Evolutionary conservation across 2,797 vertebrate species (phyloP).

Genomic region (Nyctibius grandis): DNA sequence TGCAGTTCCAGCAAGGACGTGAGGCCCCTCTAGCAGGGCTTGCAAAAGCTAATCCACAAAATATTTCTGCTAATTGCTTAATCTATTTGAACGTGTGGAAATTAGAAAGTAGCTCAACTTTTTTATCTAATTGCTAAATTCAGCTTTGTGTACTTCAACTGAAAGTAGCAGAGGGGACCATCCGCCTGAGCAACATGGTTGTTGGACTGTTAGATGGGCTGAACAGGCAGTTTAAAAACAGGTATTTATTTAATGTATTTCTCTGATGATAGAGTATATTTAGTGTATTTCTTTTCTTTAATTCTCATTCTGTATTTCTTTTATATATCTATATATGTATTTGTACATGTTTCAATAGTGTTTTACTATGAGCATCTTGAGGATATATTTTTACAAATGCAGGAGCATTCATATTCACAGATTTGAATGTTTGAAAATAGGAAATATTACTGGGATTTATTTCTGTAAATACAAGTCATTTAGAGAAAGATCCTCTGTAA

Average conservation of each 20-base stretch:
- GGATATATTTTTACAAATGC: not conserved
- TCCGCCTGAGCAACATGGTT: fast-evolving
- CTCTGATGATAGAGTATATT: not conserved
- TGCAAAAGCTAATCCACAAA: not conserved
- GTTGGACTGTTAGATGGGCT: not conserved
- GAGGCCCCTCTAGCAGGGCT: not conserved
- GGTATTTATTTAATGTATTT: not conserved
- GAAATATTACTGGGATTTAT: not conserved
- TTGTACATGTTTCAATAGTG: not conserved
- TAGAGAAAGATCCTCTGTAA: not conserved
- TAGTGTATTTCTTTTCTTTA: not conserved
- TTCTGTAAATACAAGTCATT: not conserved
- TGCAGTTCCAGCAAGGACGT: not conserved
- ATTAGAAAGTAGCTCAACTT: not conserved
- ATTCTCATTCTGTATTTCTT: not conserved
- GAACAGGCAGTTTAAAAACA: not conserved
- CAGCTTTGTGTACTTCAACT: not conserved
- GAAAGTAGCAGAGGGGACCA: not conserved
- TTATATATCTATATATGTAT: not conserved
- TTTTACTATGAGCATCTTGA: not conserved
- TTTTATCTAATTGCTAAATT: not conserved
- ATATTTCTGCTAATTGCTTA: not conserved
- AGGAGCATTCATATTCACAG: not conserved
- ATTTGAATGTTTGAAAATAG: not conserved
- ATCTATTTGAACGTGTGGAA: not conserved